Conservation (phyloP, 2,888 invertebrate genomes). For the Lysandra coridon region DNA sequence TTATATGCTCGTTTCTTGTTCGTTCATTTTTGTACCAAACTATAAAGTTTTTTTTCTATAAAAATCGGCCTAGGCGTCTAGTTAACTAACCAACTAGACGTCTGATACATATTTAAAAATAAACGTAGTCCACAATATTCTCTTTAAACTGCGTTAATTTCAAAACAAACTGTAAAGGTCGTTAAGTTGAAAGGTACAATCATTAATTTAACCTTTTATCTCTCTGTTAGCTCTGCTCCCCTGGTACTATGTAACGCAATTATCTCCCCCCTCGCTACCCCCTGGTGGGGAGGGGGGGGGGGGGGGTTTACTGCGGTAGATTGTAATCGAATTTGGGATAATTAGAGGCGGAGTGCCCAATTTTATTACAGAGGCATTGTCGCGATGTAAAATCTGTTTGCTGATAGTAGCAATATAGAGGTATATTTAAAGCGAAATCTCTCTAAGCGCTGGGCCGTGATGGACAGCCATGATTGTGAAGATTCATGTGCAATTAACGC, state of each 20-base stretch:
- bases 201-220: conserved; percentile 23
- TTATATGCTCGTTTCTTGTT: too few species aligned
- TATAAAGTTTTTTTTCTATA: too few species aligned
- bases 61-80: too few species aligned
- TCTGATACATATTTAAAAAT: too few species aligned
- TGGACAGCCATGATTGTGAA: too few species aligned
- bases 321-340: conserved; percentile 22
- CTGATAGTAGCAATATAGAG: background rate
- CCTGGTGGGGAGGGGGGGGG: too few species aligned
- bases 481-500: too few species aligned
- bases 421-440: too few species aligned
- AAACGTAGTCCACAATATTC: background rate
- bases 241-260: conserved; percentile 21
- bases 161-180: background rate
- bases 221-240: conserved; percentile 19
- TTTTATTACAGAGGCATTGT: background rate
- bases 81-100: too few species aligned
- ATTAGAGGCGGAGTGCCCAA: background rate
- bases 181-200: conserved; percentile 12
- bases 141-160: background rate
- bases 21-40: too few species aligned
- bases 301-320: background rate
- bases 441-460: too few species aligned
- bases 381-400: background rate
- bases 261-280: background rate